phyloP scores from a whole-genome alignment of 2,888 invertebrate genomes.

The Tinea pellionella region DNA sequence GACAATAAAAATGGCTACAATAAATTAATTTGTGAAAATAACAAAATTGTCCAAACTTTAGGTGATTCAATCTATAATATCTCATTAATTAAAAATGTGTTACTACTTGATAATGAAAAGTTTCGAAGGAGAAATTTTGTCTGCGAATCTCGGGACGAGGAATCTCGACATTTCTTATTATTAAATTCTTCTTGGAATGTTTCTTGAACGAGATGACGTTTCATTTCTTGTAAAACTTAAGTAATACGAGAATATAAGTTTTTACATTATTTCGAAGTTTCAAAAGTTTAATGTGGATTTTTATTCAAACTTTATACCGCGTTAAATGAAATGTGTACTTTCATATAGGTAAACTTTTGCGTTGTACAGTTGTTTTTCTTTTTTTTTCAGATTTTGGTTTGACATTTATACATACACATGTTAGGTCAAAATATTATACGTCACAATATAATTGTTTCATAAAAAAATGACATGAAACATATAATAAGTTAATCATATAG shows the following conservation, averaged over 20 bases:
- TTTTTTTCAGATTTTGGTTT: too few relatives aligned
- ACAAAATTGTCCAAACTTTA: neutral
- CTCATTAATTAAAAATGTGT: conserved; percentile 44
- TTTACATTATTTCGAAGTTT: neutral
- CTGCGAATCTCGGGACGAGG: neutral
- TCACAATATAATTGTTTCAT: too few relatives aligned
- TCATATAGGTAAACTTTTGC: too few relatives aligned
- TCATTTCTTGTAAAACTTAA: conserved; percentile 3
- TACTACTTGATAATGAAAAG: conserved; percentile 34
- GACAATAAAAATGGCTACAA: too few relatives aligned
- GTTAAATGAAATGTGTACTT: neutral
- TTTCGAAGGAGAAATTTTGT: neutral
- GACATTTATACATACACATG: too few relatives aligned
- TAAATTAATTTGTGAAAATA: neutral
- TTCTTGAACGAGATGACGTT: conserved; percentile 11
- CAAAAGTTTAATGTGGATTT: neutral
- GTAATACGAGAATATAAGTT: neutral
- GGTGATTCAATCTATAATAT: conserved; percentile 19
- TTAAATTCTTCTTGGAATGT: conserved; percentile 27
- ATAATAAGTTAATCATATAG: too few relatives aligned
- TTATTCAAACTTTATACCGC: neutral
- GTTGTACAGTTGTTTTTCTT: too few relatives aligned
- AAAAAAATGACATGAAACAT: too few relatives aligned
- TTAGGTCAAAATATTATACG: too few relatives aligned
- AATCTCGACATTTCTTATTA: conserved; percentile 20